Conservation (phyloP, 2,113 vertebrate species). For the Naja naja region DNA sequence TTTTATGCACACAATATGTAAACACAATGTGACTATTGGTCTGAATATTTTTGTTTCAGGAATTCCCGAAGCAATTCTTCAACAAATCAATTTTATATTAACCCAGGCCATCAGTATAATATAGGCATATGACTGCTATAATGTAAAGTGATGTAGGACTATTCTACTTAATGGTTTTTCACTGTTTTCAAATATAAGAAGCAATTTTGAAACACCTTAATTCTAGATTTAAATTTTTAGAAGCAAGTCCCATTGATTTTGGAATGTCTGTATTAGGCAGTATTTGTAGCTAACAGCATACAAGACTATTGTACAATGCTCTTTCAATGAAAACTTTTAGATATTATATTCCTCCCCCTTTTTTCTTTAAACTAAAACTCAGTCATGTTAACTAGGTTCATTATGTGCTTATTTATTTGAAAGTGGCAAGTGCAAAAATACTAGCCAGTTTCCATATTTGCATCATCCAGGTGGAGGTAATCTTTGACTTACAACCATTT, state of each 20-base stretch:
- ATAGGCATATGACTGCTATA: not conserved
- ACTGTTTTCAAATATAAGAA: not conserved
- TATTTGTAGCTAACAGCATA: not conserved
- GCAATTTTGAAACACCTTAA: not conserved
- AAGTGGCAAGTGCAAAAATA: constrained; percentile 40
- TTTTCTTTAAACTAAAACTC: constrained; percentile 31
- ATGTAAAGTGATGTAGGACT: not conserved
- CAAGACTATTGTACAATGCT: not conserved
- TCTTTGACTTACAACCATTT: not conserved
- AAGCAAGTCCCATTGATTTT: not conserved
- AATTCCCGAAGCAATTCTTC: not conserved
- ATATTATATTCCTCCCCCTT: not conserved
- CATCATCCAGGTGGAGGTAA: not conserved
- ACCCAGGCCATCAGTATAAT: not conserved
- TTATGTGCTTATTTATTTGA: constrained; percentile 31
- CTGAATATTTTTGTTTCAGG: not conserved
- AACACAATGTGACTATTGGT: not conserved
- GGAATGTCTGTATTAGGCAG: not conserved
- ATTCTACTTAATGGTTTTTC: not conserved
- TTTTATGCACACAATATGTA: not conserved
- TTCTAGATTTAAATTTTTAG: not conserved
- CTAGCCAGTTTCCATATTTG: constrained; percentile 50
- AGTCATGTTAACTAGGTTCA: constrained; percentile 24
- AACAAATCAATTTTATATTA: not conserved
- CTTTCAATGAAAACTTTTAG: constrained; percentile 46